Evolutionary conservation across 2,888 invertebrate genomes (phyloP).

Genomic region (Oscheius sp.): DNA sequence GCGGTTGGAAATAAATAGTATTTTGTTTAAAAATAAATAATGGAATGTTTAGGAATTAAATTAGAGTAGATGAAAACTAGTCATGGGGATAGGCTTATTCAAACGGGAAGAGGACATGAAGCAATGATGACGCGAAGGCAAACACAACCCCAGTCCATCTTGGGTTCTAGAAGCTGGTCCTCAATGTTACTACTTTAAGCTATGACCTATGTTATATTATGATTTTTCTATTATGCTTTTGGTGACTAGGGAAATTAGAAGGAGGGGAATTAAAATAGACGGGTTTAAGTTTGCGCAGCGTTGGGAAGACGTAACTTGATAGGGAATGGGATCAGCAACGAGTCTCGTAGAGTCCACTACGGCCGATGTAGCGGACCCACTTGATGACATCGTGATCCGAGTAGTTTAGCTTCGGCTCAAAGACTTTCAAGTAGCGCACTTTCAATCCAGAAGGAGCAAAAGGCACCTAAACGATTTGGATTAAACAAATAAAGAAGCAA

Average conservation of each 20-base stretch:
- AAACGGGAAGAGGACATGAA: slow-evolving; percentile 4
- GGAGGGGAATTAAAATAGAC: neutral
- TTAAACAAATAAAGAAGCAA: neutral
- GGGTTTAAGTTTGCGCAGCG: neutral
- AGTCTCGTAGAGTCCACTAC: slow-evolving; percentile 98
- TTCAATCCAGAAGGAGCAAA: slow-evolving; percentile 99
- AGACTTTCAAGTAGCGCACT: slow-evolving; percentile 98
- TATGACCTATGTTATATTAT: neutral
- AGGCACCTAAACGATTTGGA: slow-evolving; percentile 79
- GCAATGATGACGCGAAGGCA: slow-evolving; percentile 4
- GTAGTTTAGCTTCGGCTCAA: slow-evolving; percentile 98
- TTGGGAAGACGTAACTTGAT: slow-evolving; percentile 10
- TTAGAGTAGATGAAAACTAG: neutral
- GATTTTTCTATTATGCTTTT: neutral
- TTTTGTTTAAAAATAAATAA: neutral
- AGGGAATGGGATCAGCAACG: slow-evolving; percentile 83
- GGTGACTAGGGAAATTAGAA: slow-evolving; percentile 7
- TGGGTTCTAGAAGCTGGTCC: no score
- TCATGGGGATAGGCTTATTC: slow-evolving; percentile 14
- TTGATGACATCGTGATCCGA: slow-evolving; percentile 99
- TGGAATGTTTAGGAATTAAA: slow-evolving; percentile 5
- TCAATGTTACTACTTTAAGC: no score
- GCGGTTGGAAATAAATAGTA: neutral
- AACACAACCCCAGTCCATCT: slow-evolving; percentile 9
- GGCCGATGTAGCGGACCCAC: slow-evolving; percentile 99